A percentile compares a stretch with the other conserved stretches of the same genome.
Evolutionary conservation across 1,140 invertebrate species (phyloP).

Genomic region (Ostrea denselamellosa): DNA sequence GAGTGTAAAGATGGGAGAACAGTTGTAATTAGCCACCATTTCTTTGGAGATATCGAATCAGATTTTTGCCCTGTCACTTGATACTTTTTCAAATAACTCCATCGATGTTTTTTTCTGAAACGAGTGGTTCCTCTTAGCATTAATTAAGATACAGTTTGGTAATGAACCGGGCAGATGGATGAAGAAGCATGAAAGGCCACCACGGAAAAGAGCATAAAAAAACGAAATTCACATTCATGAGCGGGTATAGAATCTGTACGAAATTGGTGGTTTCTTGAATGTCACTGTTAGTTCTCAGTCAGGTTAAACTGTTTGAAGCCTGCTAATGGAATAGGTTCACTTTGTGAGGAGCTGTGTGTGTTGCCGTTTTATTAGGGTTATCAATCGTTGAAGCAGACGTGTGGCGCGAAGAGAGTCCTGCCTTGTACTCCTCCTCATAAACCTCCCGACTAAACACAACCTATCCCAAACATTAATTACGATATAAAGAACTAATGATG

Average conservation of each 20-base stretch:
- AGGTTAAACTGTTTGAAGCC: constrained; percentile 28
- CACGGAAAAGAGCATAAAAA: constrained; percentile 11
- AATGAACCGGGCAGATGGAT: constrained; percentile 26
- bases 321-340: constrained; percentile 23
- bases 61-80: neutral
- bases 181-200: neutral
- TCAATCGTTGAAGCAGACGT: constrained; percentile 19
- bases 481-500: constrained; percentile 12
- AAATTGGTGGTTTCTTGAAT: constrained; percentile 23
- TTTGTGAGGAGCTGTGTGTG: neutral
- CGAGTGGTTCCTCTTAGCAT: neutral
- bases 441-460: neutral
- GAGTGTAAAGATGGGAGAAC: neutral
- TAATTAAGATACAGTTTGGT: constrained; percentile 10
- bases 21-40: neutral
- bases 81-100: constrained; percentile 30
- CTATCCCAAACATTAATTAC: constrained; percentile 41
- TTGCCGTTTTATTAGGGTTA: constrained; percentile 34
- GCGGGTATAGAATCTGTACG: constrained; percentile 8
- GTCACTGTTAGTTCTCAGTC: neutral
- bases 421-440: constrained; percentile 4
- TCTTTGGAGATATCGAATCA: constrained; percentile 2
- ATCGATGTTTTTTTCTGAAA: neutral
- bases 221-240: constrained; percentile 33
- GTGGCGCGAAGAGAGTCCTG: neutral